Evolutionary conservation across 2,113 vertebrate species (phyloP).

Genomic region (Silurus asotus): DNA sequence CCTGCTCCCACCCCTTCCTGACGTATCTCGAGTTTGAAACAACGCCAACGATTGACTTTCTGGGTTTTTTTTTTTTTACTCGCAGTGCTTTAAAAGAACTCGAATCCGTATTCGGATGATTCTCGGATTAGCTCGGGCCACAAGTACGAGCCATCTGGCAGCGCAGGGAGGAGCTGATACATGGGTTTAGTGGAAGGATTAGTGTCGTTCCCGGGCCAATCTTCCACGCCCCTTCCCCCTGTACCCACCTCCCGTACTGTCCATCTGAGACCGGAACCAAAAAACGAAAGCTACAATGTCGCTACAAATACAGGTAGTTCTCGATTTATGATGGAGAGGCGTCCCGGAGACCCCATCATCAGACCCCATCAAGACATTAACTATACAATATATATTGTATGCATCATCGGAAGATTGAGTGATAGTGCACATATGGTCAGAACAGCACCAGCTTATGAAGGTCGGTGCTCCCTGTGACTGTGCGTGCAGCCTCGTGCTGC

Average conservation of each 20-base stretch:
- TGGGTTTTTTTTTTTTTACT: neutral
- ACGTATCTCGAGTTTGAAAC: neutral
- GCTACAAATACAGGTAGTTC: neutral
- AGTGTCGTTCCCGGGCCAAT: slow-evolving; percentile 13
- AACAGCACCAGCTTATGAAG: no score
- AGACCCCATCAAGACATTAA: no score
- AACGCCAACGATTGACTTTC: neutral
- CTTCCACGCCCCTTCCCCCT: neutral
- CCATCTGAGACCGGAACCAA: neutral
- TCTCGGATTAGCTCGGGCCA: slow-evolving; percentile 7
- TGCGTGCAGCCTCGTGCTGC: no score
- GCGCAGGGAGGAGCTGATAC: slow-evolving; percentile 41
- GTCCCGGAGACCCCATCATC: no score
- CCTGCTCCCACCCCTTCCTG: no score
- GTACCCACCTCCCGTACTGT: neutral
- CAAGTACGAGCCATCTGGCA: slow-evolving; percentile 40
- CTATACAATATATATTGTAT: no score
- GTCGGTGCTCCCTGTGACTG: no score
- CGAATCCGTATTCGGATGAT: neutral
- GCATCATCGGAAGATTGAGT: no score
- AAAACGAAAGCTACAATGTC: neutral
- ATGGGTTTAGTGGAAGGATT: slow-evolving; percentile 45
- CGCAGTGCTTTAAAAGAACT: neutral
- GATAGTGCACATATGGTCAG: no score
- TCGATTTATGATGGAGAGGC: no score